These are phyloP conservation scores for Delphinapterus leucas DNA, from an alignment of 2,113 vertebrate genomes.

Conservation along the genomic window DNA sequence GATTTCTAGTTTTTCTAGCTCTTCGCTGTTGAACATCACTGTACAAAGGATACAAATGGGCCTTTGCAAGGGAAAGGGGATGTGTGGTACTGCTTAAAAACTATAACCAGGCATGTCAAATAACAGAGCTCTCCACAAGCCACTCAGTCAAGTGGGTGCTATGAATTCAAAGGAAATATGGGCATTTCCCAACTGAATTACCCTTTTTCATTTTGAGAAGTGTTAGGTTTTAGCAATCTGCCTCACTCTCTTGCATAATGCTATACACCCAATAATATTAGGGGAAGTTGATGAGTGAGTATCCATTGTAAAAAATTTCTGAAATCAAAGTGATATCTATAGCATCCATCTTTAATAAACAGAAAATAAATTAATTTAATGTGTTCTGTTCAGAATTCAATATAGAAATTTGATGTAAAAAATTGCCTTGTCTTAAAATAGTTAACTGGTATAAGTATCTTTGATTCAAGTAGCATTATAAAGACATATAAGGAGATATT, in stretches of 20 bases:
- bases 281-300: background rate
- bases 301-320: background rate
- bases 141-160: background rate
- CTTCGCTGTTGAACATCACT: background rate
- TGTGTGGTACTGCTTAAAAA: background rate
- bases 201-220: background rate
- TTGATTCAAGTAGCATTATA: background rate
- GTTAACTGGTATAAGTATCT: background rate
- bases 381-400: background rate
- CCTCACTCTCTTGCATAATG: background rate
- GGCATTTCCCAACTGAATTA: background rate
- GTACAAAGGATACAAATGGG: background rate
- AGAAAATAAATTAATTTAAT: background rate
- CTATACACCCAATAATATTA: background rate
- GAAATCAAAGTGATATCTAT: background rate
- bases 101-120: background rate
- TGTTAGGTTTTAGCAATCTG: background rate
- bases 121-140: background rate
- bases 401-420: background rate
- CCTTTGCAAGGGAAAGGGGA: background rate
- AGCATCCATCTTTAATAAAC: background rate
- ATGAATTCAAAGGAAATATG: background rate
- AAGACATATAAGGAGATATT: background rate
- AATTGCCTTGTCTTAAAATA: background rate
- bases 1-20: slow-evolving; percentile 29